Conservation (phyloP, 2,888 invertebrate genomes). For the Priocnemis perturbator region DNA sequence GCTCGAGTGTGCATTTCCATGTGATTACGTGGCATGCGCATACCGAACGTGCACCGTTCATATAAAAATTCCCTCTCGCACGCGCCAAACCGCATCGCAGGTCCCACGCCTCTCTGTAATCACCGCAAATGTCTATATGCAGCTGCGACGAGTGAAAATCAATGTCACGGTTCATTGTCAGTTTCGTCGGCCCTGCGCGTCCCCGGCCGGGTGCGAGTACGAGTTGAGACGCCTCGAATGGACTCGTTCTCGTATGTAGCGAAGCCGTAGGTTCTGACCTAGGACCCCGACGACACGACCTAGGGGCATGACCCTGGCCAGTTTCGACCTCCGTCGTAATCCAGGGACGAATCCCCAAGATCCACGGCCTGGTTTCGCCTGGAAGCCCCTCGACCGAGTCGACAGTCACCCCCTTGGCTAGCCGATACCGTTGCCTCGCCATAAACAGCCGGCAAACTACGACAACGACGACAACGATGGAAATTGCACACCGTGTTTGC, state of each 20-base stretch:
- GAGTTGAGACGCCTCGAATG: conserved; percentile 14
- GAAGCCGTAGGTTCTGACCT: conserved; percentile 52
- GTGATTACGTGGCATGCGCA: conserved; percentile 29
- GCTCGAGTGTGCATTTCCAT: conserved; percentile 35
- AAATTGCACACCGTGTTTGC: conserved; percentile 5
- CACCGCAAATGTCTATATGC: too few species aligned
- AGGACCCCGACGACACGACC: conserved; percentile 48
- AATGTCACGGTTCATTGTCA: too few species aligned
- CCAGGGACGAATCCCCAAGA: conserved; percentile 57
- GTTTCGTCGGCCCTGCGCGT: conserved; percentile 1
- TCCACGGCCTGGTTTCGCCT: conserved; percentile 51
- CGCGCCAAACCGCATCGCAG: too few species aligned
- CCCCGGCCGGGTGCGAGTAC: conserved; percentile 22
- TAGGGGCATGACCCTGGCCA: conserved; percentile 46
- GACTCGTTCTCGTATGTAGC: conserved; percentile 24
- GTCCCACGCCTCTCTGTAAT: too few species aligned
- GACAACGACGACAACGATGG: conserved; percentile 2
- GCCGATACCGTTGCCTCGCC: background rate
- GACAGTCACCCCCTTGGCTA: too few species aligned
- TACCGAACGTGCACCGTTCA: background rate
- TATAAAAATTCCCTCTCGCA: too few species aligned
- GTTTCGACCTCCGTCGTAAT: conserved; percentile 54
- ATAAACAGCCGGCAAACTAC: background rate
- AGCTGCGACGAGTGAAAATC: too few species aligned
- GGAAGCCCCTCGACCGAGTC: conserved; percentile 27